Conservation (phyloP, 2,888 invertebrate species). For the Cyclophora albipunctata region DNA sequence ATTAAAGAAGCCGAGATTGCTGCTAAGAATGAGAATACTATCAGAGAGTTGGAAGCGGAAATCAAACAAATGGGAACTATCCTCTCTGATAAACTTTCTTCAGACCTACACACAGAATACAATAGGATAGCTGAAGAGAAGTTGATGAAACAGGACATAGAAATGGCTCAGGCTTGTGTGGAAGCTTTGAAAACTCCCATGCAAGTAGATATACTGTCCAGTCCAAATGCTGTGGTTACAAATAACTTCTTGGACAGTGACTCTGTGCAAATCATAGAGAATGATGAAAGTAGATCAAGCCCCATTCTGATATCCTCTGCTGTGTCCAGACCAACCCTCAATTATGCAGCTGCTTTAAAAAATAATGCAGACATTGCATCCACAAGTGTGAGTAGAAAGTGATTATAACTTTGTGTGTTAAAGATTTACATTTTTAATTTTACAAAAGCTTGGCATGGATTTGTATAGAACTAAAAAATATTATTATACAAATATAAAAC, state of each 20-base stretch:
- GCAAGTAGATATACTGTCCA: slow-evolving; percentile 45
- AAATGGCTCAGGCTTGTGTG: slow-evolving; percentile 61
- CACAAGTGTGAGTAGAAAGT: slow-evolving; percentile 50
- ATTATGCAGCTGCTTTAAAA: slow-evolving; percentile 57
- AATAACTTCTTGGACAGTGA: slow-evolving; percentile 34
- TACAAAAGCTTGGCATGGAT: no score
- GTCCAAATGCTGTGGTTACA: slow-evolving; percentile 40
- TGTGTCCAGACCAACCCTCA: slow-evolving; percentile 37
- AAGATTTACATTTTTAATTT: no score
- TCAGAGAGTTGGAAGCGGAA: slow-evolving; percentile 62
- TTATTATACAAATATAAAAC: no score
- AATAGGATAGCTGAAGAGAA: slow-evolving; percentile 47
- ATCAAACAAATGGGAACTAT: slow-evolving; percentile 63
- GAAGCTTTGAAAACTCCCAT: slow-evolving; percentile 50
- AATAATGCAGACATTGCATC: slow-evolving; percentile 41
- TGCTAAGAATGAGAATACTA: slow-evolving; percentile 53
- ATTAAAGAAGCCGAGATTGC: slow-evolving; percentile 56
- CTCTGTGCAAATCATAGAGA: slow-evolving; percentile 32
- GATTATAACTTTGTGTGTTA: neutral
- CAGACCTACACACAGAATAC: slow-evolving; percentile 44
- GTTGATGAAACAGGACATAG: slow-evolving; percentile 42
- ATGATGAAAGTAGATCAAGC: slow-evolving; percentile 39
- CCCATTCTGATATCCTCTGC: slow-evolving; percentile 36
- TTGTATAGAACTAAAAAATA: no score
- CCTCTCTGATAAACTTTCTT: slow-evolving; percentile 53